A percentile compares a stretch with the other conserved stretches of the same genome.
Evolutionary conservation across 1,140 invertebrate species (phyloP).

Genomic region (Copidosoma floridanum): DNA sequence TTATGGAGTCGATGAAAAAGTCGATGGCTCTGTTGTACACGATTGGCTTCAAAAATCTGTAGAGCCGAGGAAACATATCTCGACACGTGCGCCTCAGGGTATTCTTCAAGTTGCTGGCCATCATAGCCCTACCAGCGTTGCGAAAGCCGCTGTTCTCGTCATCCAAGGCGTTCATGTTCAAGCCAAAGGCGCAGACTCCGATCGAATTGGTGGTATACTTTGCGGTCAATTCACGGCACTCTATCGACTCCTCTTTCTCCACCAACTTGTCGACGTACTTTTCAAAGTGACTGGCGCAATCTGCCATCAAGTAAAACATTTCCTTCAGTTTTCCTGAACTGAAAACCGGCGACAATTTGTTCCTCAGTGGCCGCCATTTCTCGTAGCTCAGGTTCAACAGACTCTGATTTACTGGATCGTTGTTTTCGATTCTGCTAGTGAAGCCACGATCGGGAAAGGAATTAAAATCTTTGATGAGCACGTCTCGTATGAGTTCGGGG

Average conservation of each 20-base stretch:
- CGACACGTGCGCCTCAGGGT: neutral
- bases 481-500: slow-evolving; percentile 50
- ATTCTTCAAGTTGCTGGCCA: neutral
- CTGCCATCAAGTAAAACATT: slow-evolving; percentile 54
- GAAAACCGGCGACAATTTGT: slow-evolving; percentile 54
- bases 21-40: slow-evolving; percentile 41
- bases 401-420: slow-evolving; percentile 46
- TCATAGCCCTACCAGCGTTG: slow-evolving; percentile 39
- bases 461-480: slow-evolving; percentile 57
- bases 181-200: slow-evolving; percentile 59
- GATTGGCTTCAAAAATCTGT: slow-evolving; percentile 15
- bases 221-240: slow-evolving; percentile 52
- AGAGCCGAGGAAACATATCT: neutral
- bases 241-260: slow-evolving; percentile 51
- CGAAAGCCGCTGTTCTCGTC: slow-evolving; percentile 55
- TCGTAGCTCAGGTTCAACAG: slow-evolving; percentile 44
- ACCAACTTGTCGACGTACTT: slow-evolving; percentile 40
- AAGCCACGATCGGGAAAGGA: slow-evolving; percentile 50
- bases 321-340: slow-evolving; percentile 56
- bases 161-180: slow-evolving; percentile 55
- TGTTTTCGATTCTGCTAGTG: slow-evolving; percentile 41
- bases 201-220: slow-evolving; percentile 60
- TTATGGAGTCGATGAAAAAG: slow-evolving; percentile 51
- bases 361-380: slow-evolving; percentile 57
- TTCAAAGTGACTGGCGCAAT: slow-evolving; percentile 50